Evolutionary conservation across 2,797 vertebrate species (phyloP), one percentile per base, ranked within the genome.

Genomic region (Sebastes hubbsi): DNA sequence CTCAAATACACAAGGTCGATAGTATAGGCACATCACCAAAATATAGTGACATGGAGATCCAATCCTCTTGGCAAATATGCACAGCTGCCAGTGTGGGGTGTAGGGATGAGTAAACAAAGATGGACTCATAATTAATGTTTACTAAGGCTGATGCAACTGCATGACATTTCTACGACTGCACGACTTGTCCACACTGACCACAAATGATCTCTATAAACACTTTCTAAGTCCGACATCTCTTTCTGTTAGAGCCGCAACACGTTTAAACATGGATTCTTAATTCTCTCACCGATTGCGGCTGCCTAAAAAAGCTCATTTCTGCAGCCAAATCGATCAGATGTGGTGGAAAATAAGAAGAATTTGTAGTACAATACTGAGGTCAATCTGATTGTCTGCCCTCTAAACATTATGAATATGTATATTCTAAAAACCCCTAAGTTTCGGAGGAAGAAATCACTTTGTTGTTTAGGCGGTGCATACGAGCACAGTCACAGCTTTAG

Each of bases 11-110:
- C 11, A 3, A 81, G 83, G 87, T 83, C 76, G 65, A 77, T 78
- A 85, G 86, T 85, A 90, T 77, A 93, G 84, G 90, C 87, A 92
- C 88, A 94, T 92, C 87, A 87, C 88, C 84, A 89, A 94, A 94
- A 94, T 91, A 94, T 94, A 92, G 91, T 92, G 89, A 92, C 89
- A 88, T 80, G 90, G 89, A 93, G 94, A 94, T 92, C 93, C 96
- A 96, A 97, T 97, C 95, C 92, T 93, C 93, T 92, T 87, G 94
- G 95, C 94, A 97, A 97, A 96, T 96, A 95, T 94, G 96, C 95
- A 95, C 97, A 97, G 95, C 96, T 97, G 96, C 95, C 93, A 92
- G 90, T 81, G 89, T 75, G 82, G 90, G 93, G 92, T 94, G 92
- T 87, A 87, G 91, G 91, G 93, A 95, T 87, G 92, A 94, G 94